Evolutionary conservation across 2,797 vertebrate species (phyloP).

Genomic region (Sebastiscus tertius): DNA sequence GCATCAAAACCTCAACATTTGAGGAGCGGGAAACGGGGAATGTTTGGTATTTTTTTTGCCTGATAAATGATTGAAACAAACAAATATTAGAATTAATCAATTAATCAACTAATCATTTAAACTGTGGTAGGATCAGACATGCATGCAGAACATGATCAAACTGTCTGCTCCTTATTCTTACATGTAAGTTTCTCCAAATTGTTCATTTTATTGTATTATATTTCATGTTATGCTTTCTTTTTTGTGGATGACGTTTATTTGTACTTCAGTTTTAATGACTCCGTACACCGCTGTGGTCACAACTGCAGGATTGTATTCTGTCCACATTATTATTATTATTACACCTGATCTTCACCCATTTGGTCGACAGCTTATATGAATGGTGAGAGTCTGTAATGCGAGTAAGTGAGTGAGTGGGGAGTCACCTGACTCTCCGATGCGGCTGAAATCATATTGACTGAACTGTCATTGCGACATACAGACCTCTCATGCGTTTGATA

Average conservation of each 20-base stretch:
- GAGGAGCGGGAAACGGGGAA: too few relatives aligned
- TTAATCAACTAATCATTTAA: neutral
- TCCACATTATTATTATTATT: conserved; percentile 18
- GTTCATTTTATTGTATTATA: neutral
- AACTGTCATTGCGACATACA: conserved; percentile 38
- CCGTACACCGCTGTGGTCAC: neutral
- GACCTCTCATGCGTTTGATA: conserved; percentile 43
- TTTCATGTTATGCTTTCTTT: neutral
- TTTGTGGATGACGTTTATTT: neutral
- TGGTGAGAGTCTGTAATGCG: conserved; percentile 51
- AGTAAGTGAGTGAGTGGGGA: conserved; percentile 50
- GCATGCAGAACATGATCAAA: too few relatives aligned
- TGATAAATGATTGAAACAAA: neutral
- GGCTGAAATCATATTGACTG: conserved; percentile 51
- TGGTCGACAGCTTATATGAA: neutral
- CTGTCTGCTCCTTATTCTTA: neutral
- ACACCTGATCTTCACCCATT: conserved; percentile 2
- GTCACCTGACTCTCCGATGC: conserved; percentile 43
- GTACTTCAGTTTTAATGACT: neutral
- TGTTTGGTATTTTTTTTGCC: neutral
- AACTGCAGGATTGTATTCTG: neutral
- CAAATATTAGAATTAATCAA: neutral
- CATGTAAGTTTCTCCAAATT: neutral
- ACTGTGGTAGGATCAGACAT: neutral
- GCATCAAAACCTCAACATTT: neutral